Evolutionary conservation across 2,113 vertebrate species (phyloP).

Genomic region (Myiozetetes cayanensis): DNA sequence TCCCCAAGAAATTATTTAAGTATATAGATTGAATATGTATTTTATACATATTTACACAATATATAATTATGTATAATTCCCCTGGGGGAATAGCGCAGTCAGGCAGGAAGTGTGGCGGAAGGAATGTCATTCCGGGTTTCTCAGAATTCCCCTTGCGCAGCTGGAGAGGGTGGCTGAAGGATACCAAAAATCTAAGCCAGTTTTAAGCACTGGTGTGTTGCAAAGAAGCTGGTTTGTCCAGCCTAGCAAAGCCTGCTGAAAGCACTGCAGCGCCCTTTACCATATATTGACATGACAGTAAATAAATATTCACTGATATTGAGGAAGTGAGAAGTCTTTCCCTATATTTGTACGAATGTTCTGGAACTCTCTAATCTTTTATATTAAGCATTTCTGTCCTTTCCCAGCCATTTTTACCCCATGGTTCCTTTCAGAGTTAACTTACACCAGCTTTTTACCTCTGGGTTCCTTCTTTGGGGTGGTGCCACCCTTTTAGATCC

Average conservation of each 20-base stretch:
- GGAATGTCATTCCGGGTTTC: neutral
- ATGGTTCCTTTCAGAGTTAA: fast-evolving
- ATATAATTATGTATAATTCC: neutral
- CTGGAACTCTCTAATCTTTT: neutral
- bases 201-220: neutral
- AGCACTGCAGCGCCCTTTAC: fast-evolving
- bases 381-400: neutral
- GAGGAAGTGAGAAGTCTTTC: neutral
- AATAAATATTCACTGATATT: neutral
- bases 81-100: neutral
- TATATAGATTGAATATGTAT: neutral
- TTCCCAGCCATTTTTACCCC: neutral
- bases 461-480: neutral
- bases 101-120: fast-evolving
- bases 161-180: neutral
- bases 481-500: neutral
- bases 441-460: neutral
- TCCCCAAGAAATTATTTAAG: neutral
- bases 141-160: fast-evolving
- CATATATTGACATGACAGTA: neutral
- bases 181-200: neutral
- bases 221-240: neutral
- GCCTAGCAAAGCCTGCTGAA: neutral
- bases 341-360: neutral
- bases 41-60: neutral